These are phyloP conservation scores for Heliconius himera DNA, from an alignment of 1,140 invertebrate species.

Conservation along the genomic window DNA sequence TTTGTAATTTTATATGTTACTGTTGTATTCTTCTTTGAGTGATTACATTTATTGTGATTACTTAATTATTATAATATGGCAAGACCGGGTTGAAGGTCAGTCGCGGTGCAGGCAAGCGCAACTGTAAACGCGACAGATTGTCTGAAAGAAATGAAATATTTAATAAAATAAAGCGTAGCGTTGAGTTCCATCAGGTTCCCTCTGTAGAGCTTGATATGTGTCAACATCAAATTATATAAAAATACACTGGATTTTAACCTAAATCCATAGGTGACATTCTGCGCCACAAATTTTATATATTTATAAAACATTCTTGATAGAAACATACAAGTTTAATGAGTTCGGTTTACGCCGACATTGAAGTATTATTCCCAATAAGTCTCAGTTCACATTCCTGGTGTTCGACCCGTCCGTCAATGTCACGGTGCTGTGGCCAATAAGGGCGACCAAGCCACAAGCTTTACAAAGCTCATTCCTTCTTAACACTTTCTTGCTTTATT, in stretches of 20 bases:
- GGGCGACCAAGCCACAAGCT: conserved; percentile 2
- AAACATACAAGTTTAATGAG: conserved; percentile 30
- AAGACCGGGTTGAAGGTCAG: no score
- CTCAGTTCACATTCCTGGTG: conserved; percentile 33
- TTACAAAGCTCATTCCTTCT: not conserved
- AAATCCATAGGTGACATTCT: no score
- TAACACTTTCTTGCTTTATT: not conserved
- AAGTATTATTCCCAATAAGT: conserved; percentile 68
- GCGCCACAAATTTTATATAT: not conserved
- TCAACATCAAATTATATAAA: no score
- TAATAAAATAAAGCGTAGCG: no score
- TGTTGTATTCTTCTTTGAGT: not conserved
- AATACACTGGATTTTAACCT: not conserved
- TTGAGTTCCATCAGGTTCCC: no score
- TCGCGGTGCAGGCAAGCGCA: no score
- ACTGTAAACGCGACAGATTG: no score
- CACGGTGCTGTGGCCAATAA: conserved; percentile 51
- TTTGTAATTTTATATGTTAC: not conserved
- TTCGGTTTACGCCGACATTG: conserved; percentile 51
- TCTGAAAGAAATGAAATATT: no score
- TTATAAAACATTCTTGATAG: conserved; percentile 22
- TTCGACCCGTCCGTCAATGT: conserved; percentile 36
- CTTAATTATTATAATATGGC: no score
- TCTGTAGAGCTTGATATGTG: no score
- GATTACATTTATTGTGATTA: not conserved